A percentile compares a stretch with the other conserved stretches of the same genome.
phyloP scores from a whole-genome alignment of 2,113 vertebrate genomes.

The Lonchura striata region DNA sequence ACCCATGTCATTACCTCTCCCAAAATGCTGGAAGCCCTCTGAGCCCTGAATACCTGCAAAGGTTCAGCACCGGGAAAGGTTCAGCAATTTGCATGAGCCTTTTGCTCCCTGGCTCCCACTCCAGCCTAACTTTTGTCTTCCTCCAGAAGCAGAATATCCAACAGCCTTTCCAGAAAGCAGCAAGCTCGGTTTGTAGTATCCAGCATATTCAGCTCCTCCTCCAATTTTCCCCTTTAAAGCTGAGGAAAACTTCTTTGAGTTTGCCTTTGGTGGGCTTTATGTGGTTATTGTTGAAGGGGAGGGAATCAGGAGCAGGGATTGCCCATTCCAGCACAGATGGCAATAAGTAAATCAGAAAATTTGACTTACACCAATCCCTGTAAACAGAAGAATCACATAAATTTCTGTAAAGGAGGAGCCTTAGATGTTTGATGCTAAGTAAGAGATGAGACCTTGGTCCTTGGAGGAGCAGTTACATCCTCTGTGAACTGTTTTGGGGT shows the following conservation, averaged over 20 bases:
- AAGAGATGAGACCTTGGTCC: background rate
- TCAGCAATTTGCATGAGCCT: background rate
- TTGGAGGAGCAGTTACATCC: background rate
- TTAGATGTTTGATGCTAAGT: background rate
- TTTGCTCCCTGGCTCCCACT: background rate
- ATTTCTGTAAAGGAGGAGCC: background rate
- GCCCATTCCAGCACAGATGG: fast-evolving
- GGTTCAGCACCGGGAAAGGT: background rate
- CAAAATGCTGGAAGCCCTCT: background rate
- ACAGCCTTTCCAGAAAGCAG: background rate
- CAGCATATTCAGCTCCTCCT: background rate
- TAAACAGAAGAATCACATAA: background rate
- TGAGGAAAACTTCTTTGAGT: background rate
- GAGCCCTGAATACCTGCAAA: background rate
- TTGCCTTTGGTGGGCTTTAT: background rate
- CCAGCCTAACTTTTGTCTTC: background rate
- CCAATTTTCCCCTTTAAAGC: background rate
- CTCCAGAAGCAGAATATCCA: background rate
- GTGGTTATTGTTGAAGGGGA: fast-evolving
- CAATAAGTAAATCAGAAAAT: background rate
- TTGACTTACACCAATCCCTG: background rate
- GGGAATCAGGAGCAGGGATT: background rate
- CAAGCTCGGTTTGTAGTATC: background rate
- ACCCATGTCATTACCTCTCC: background rate
- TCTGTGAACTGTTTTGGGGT: background rate